Evolutionary conservation across 2,888 invertebrate genomes (phyloP).

Genomic region (Tenthredo scrophulariae): DNA sequence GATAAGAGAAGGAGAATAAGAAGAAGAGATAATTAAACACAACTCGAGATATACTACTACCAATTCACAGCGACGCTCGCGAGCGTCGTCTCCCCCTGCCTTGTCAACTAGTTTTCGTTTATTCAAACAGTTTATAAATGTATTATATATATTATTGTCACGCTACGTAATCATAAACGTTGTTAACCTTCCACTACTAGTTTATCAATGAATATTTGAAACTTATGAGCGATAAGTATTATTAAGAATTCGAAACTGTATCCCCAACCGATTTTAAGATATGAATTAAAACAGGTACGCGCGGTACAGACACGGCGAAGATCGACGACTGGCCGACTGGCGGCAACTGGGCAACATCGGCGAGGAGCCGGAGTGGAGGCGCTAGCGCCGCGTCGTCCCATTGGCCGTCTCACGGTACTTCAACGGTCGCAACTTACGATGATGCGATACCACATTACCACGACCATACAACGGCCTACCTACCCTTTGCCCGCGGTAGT

Average conservation of each 20-base stretch:
- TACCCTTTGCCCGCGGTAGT: not conserved
- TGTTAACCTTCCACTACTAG: not conserved
- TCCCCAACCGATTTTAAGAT: constrained; percentile 17
- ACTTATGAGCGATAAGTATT: not conserved
- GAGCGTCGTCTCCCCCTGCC: constrained; percentile 25
- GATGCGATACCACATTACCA: not conserved
- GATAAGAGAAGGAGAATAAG: not conserved
- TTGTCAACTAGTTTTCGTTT: constrained; percentile 37
- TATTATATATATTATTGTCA: not conserved
- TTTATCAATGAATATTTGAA: not conserved
- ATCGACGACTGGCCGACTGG: constrained; percentile 30
- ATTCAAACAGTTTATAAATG: not conserved
- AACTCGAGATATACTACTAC: not conserved
- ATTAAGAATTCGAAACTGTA: not conserved
- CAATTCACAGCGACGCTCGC: constrained; percentile 32
- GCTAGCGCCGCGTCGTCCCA: constrained; percentile 21
- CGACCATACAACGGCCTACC: not conserved
- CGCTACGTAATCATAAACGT: not conserved
- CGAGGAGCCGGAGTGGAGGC: constrained; percentile 3
- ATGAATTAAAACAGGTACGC: not conserved
- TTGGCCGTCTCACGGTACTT: constrained; percentile 27
- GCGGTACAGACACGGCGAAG: constrained; percentile 7
- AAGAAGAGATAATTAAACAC: constrained; percentile 1
- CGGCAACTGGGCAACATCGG: constrained; percentile 22
- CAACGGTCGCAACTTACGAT: constrained; percentile 17